Evolutionary conservation across 2,888 invertebrate genomes (phyloP).

Genomic region (Pandemis heparana): DNA sequence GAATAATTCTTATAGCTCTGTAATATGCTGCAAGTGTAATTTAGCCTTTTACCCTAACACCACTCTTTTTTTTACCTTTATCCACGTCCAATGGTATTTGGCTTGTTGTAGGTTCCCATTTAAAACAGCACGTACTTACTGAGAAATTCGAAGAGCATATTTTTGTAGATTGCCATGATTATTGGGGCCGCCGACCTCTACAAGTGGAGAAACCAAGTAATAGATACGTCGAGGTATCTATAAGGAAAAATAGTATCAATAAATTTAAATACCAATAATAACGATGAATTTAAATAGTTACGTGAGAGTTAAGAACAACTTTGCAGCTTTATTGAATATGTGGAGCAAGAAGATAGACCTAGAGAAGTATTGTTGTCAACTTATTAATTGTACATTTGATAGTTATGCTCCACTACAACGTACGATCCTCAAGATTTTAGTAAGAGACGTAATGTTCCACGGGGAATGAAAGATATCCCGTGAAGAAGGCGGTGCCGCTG

Average conservation of each 20-base stretch:
- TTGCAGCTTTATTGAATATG: not conserved
- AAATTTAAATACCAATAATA: not conserved
- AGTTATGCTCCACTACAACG: not conserved
- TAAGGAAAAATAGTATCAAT: not conserved
- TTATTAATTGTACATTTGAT: not conserved
- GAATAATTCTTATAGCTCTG: not conserved
- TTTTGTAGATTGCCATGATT: not conserved
- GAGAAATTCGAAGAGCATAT: not conserved
- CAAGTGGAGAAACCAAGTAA: not conserved
- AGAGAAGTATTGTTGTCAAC: not conserved
- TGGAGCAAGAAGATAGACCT: not conserved
- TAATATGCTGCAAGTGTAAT: not conserved
- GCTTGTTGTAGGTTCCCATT: not conserved
- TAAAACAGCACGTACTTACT: not conserved
- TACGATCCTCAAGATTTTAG: not conserved
- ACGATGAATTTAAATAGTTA: not conserved
- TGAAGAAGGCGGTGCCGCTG: slow-evolving; percentile 49
- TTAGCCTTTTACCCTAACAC: not conserved
- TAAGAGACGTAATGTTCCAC: not conserved
- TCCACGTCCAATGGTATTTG: not conserved
- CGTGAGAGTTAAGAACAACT: not conserved
- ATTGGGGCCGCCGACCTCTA: not conserved
- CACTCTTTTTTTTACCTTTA: not conserved
- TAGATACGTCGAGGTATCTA: not conserved
- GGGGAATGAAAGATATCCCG: slow-evolving; percentile 16